Percentiles rank a stretch among this genome's conserved stretches.
Conservation (phyloP, 2,888 invertebrate species). For the Hirtodrosophila duncani region DNA sequence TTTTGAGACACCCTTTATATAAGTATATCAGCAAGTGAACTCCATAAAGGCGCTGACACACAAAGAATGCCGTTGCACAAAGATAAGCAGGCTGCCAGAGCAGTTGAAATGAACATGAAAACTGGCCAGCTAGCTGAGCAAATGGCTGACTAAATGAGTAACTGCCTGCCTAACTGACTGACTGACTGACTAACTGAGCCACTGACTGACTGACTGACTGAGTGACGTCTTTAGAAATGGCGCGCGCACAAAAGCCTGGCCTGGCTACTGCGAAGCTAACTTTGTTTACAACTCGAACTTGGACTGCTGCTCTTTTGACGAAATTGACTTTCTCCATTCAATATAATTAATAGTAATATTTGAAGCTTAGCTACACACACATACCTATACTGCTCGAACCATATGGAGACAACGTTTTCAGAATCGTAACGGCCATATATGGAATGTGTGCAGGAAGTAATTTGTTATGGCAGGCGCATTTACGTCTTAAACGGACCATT, state of each 20-base stretch:
- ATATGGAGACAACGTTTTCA: conserved; percentile 47
- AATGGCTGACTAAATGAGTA: conserved; percentile 33
- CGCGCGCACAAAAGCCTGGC: conserved; percentile 63
- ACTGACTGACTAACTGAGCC: conserved; percentile 35
- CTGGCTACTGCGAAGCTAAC: conserved; percentile 24
- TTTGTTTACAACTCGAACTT: conserved; percentile 31
- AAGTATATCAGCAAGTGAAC: conserved; percentile 9
- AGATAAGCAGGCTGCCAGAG: conserved; percentile 45
- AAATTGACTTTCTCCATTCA: conserved; percentile 74
- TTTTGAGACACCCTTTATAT: no score
- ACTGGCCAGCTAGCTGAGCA: conserved; percentile 47
- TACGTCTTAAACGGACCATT: conserved; percentile 13
- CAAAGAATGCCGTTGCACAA: conserved; percentile 62
- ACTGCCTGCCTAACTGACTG: conserved; percentile 25
- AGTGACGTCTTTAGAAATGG: conserved; percentile 60
- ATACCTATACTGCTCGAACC: conserved; percentile 48
- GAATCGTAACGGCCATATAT: conserved; percentile 12
- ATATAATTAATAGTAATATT: conserved; percentile 72
- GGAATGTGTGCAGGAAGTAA: conserved; percentile 64
- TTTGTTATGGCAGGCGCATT: conserved; percentile 62
- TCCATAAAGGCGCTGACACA: conserved; percentile 22
- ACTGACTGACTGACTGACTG: conserved; percentile 24
- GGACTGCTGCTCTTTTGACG: conserved; percentile 46
- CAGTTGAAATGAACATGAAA: conserved; percentile 54
- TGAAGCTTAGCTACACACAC: conserved; percentile 32